Evolutionary conservation across 2,888 invertebrate species (phyloP), one percentile per base, ranked within the genome.

Genomic region (Melipona beecheii): DNA sequence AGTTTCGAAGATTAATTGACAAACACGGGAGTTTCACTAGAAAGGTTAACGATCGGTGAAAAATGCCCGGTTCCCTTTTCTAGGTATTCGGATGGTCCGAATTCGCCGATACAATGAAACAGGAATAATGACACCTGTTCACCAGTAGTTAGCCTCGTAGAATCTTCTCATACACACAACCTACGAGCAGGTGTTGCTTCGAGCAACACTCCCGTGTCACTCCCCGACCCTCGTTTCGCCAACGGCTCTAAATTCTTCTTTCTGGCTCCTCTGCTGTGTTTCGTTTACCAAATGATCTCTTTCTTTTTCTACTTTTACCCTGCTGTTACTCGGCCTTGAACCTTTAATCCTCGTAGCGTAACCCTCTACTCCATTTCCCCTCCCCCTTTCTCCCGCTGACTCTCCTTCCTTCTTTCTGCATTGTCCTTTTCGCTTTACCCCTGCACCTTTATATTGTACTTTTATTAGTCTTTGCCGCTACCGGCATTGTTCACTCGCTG

Each of bases 121-220:
- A 86, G 81, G 88, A 89, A 91, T 89, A 91, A 87, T 90, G 78
- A 86, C 86, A 91, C 91, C 91, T 91, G 91, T 89, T 86, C 27
- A 6, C 84, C 79, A 72, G 75, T 60, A 64, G 52, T 54, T 73
- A 70, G 74, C 68, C 74, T 82, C 77, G 56, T 78, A 78, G 74
- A 69, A 77, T 84, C 68, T 36, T 66, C 70, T 62, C 49, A 9
- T 43, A 27, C 68, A n/a, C 11, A 24, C 64, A 49, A 70, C 62
- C 36, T 19, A 66, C 70, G 13, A 66, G 64, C 86, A 86, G 86
- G 86, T 87, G 86, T 69, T 62, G 68, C 21, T 31, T 49, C 24
- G 31, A 56, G 68, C 64, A 78, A 68, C n/a, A n/a, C n/a, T n/a
- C n/a, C 43, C 76, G 62, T 64, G 80, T 71, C 76, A 78, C 69